Conservation (phyloP, 2,113 vertebrate genomes). For the Corapipo altera region DNA sequence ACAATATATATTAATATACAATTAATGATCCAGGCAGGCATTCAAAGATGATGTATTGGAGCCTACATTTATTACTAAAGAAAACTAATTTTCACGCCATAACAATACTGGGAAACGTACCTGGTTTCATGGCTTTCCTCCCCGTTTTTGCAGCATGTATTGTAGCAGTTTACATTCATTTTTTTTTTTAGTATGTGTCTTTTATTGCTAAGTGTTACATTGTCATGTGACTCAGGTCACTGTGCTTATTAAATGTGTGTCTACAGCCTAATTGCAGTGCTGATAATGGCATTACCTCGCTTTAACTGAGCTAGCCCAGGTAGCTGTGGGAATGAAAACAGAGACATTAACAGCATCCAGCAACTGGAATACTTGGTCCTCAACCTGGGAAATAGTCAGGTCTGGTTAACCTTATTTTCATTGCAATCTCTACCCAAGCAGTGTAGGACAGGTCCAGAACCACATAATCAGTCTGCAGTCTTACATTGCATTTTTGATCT, state of each 20-base stretch:
- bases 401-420: not conserved
- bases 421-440: not conserved
- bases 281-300: not conserved
- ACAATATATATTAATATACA: not conserved
- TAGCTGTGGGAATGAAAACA: not conserved
- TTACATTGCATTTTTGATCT: not conserved
- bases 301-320: not conserved
- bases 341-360: not conserved
- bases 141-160: not conserved
- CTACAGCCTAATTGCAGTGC: not conserved
- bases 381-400: not conserved
- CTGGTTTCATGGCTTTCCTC: not conserved
- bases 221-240: not conserved
- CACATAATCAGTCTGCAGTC: not conserved
- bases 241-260: fast-evolving
- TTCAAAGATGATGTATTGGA: not conserved
- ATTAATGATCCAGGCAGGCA: not conserved
- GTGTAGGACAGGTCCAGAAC: not conserved
- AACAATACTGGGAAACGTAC: not conserved
- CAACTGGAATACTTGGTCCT: not conserved
- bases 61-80: not conserved
- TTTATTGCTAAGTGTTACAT: not conserved
- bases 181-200: not conserved
- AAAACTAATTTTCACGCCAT: not conserved
- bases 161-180: not conserved